These are phyloP conservation scores for Stegodyphus dumicola DNA, from an alignment of 1,140 invertebrate genomes.

Conservation along the genomic window DNA sequence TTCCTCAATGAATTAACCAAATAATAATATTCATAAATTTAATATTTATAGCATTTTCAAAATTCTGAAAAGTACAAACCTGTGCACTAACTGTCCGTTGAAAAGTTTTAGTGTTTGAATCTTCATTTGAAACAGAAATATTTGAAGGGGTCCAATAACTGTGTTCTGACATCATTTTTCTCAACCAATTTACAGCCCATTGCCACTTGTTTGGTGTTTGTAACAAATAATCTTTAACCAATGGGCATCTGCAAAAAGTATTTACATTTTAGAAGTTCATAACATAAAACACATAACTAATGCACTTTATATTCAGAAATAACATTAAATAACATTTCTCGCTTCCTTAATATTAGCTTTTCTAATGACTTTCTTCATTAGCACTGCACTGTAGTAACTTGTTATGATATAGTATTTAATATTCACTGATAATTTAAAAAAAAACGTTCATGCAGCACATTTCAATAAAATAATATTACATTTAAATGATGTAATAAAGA, in stretches of 20 bases:
- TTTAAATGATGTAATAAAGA: no score
- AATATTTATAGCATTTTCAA: no score
- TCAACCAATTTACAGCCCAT: conserved; percentile 72
- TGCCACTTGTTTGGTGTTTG: conserved; percentile 70
- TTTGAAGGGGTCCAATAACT: conserved; percentile 66
- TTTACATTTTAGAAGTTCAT: background rate
- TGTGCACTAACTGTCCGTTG: conserved; percentile 72
- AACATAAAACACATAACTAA: background rate
- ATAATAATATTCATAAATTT: no score
- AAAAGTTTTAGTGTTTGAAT: conserved; percentile 71
- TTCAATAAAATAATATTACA: no score
- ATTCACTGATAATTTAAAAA: no score
- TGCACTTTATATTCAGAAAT: background rate
- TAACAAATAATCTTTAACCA: conserved; percentile 69
- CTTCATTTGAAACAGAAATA: conserved; percentile 69
- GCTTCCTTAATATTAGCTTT: no score
- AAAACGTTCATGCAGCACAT: no score
- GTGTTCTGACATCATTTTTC: conserved; percentile 70
- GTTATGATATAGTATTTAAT: no score
- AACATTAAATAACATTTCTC: no score
- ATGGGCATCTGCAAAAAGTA: conserved; percentile 45
- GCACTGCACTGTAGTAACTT: no score
- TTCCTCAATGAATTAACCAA: no score
- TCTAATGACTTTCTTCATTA: no score
- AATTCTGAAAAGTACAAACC: conserved; percentile 62